Evolutionary conservation across 92 coral and sea anemone genomes (phyloP), one percentile per base, ranked within the genome.

Genomic region (Diadumene lineata): DNA sequence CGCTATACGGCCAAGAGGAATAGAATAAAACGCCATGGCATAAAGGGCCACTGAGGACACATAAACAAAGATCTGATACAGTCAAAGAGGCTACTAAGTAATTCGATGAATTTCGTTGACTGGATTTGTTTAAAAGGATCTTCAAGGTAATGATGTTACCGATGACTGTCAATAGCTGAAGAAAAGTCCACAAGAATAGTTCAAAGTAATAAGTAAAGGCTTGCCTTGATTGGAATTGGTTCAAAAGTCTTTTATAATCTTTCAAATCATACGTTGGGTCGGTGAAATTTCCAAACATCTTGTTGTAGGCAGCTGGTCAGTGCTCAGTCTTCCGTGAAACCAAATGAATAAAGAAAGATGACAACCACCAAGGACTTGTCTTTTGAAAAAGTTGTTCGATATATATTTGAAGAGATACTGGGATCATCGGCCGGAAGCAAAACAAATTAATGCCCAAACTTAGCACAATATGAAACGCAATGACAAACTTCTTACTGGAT

Each of bases 31-130:
- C 87, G 10, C 79, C 64, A 3, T 81, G 64, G 9, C 83, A 75
- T n/a, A 84, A 70, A 31, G 81, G 90, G 17, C 68, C 80, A 29
- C 82, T 76, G 30, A 81, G 53, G 43, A 68, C 32, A 1, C 89
- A 81, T 43, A 89, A 58, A 3, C 83, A 83, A 19, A 89, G 82
- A 72, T 89, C 93, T 0, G 89, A 77, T 22, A 81, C n/a, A 1
- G 93, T 89, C 34, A 89, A 74, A 0, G 89, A 68, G 13, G 53
- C 87, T 4, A 89, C 76, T 22, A 81, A 89, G 50, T 30, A 58
- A 70, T 89, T 89, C 0, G 93, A 84, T 29, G 84, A 70, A 11
- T 80, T 83, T 26, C 86, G 80, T 11, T 82, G 77, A 50, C 68
- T 68, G 6, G 79, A 61, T 26, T 81, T 67, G 48, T 64, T 76